A percentile compares a stretch with the other conserved stretches of the same genome.
phyloP scores from a whole-genome alignment of 2,888 invertebrate genomes.

The Sphaerophoria rueppellii region DNA sequence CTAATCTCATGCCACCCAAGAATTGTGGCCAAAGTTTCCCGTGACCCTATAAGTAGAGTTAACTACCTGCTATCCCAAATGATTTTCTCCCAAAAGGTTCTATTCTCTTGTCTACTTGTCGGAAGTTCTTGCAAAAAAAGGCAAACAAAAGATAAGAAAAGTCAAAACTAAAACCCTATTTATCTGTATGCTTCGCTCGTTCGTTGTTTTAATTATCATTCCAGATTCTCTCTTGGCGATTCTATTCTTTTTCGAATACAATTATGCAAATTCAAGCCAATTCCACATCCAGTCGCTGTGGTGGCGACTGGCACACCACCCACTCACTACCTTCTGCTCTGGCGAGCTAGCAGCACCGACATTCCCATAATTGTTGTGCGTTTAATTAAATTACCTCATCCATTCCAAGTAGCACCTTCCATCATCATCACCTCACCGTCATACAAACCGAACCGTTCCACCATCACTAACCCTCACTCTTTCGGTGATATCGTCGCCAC shows the following conservation, averaged over 20 bases:
- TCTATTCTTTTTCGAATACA: constrained; percentile 46
- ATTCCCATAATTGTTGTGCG: constrained; percentile 72
- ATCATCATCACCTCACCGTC: constrained; percentile 56
- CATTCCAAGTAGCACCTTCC: constrained; percentile 71
- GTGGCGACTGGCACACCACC: constrained; percentile 17
- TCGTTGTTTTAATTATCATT: constrained; percentile 61
- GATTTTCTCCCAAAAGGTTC: constrained; percentile 49
- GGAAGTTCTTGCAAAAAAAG: constrained; percentile 55
- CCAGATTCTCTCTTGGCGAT: constrained; percentile 27
- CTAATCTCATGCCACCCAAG: constrained; percentile 39
- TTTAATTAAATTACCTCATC: constrained; percentile 72
- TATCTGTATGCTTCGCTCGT: constrained; percentile 30
- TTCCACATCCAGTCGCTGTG: constrained; percentile 29
- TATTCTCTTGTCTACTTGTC: constrained; percentile 27
- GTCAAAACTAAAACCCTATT: constrained; percentile 24
- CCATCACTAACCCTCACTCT: background rate
- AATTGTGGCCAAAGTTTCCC: constrained; percentile 44
- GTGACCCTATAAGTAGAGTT: constrained; percentile 23
- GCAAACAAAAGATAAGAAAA: background rate
- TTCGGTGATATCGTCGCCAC: background rate
- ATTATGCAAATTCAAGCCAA: constrained; percentile 63
- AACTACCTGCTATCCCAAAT: constrained; percentile 11
- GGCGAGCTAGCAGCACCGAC: constrained; percentile 12
- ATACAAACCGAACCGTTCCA: constrained; percentile 3
- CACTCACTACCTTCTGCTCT: constrained; percentile 39